These are phyloP conservation scores for Eufriesea mexicana DNA, from an alignment of 1,140 invertebrate genomes.

Conservation along the genomic window DNA sequence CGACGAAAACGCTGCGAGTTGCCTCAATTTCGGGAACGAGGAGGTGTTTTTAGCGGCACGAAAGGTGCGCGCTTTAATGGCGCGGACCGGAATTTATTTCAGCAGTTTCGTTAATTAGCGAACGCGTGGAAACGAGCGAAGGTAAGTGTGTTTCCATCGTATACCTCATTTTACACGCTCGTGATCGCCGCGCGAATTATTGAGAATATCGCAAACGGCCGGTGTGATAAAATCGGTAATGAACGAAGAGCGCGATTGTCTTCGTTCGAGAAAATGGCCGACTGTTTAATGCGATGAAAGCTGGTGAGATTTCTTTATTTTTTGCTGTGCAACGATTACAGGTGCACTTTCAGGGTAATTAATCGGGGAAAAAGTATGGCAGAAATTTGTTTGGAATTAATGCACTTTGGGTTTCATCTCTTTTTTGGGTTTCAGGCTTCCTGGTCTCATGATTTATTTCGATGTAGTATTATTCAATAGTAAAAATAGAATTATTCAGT, in stretches of 20 bases:
- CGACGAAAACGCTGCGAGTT: background rate
- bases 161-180: background rate
- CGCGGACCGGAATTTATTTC: background rate
- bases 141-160: background rate
- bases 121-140: background rate
- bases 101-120: background rate
- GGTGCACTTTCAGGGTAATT: background rate
- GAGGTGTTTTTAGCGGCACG: background rate
- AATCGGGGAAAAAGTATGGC: background rate
- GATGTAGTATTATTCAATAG: too few relatives aligned
- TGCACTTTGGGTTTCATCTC: too few relatives aligned
- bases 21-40: background rate
- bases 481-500: too few relatives aligned
- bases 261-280: background rate
- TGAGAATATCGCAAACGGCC: background rate
- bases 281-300: background rate
- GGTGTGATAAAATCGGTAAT: background rate
- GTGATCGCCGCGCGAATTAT: background rate
- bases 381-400: background rate
- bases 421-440: too few relatives aligned
- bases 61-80: background rate
- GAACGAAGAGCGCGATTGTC: background rate
- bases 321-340: too few relatives aligned
- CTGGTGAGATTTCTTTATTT: background rate
- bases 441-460: too few relatives aligned